Percentiles rank a stretch among this genome's conserved stretches.
Conservation (phyloP, 2,113 vertebrate genomes). For the Prolemur simus region DNA sequence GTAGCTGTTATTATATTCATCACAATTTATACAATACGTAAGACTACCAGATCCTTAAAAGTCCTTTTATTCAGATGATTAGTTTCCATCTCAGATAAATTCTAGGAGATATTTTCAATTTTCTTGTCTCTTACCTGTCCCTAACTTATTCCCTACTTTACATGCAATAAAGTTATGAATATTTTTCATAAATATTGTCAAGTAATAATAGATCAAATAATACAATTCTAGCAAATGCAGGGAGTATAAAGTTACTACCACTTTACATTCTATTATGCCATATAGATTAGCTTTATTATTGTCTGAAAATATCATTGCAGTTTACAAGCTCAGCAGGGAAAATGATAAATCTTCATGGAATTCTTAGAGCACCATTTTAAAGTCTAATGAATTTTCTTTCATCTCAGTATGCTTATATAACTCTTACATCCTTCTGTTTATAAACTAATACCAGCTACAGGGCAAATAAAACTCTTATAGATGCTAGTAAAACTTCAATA, state of each 20-base stretch:
- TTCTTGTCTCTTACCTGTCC: rapidly evolving
- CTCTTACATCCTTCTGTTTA: not conserved
- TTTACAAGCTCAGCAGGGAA: not conserved
- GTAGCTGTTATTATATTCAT: not conserved
- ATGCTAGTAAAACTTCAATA: not conserved
- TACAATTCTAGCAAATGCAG: not conserved
- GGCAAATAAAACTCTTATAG: not conserved
- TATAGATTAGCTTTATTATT: not conserved
- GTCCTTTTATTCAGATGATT: not conserved
- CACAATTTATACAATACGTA: not conserved
- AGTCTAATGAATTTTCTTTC: too few relatives aligned
- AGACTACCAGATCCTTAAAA: not conserved
- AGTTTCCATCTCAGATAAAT: not conserved
- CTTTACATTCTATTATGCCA: not conserved
- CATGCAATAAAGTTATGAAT: not conserved
- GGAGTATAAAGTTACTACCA: not conserved
- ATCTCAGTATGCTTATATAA: not conserved
- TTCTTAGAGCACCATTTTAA: too few relatives aligned
- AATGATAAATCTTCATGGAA: not conserved
- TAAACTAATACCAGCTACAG: not conserved
- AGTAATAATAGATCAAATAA: not conserved
- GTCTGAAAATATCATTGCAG: not conserved
- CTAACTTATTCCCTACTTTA: not conserved
- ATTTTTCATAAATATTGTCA: not conserved
- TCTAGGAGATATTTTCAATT: not conserved